A percentile compares a stretch with the other conserved stretches of the same genome.
phyloP scores from a whole-genome alignment of 2,797 vertebrate genomes.

The Clarias platycephalus region DNA sequence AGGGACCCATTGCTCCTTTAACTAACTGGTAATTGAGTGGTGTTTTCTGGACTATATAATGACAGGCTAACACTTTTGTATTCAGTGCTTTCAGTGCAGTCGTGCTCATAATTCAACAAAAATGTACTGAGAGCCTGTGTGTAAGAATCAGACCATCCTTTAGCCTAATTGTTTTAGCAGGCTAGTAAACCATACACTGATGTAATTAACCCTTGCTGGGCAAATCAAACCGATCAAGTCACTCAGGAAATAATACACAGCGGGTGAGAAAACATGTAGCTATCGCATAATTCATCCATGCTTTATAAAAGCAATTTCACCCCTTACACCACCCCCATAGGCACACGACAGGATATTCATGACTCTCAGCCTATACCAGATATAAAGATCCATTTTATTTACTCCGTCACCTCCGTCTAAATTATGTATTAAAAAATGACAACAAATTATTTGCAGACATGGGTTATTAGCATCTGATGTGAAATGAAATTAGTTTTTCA shows the following conservation, averaged over 20 bases:
- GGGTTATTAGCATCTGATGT: neutral
- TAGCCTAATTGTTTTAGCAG: conserved; percentile 8
- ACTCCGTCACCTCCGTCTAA: neutral
- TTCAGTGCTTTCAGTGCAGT: neutral
- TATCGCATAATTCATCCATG: neutral
- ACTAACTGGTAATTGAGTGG: neutral
- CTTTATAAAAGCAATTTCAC: neutral
- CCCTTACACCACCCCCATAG: neutral
- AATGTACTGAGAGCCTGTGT: neutral
- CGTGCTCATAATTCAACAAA: neutral
- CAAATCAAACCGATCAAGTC: neutral
- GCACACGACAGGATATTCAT: neutral
- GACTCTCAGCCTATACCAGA: neutral
- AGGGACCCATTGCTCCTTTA: neutral
- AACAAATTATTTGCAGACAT: neutral
- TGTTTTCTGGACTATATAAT: neutral
- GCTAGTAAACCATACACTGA: neutral
- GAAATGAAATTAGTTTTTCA: neutral
- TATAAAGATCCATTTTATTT: neutral
- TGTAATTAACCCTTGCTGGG: neutral
- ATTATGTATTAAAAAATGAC: neutral
- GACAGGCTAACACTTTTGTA: neutral
- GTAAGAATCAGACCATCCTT: neutral
- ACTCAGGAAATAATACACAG: neutral
- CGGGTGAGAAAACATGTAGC: neutral